phyloP scores from a whole-genome alignment of 2,888 invertebrate genomes.

The Lucinisca nassula region DNA sequence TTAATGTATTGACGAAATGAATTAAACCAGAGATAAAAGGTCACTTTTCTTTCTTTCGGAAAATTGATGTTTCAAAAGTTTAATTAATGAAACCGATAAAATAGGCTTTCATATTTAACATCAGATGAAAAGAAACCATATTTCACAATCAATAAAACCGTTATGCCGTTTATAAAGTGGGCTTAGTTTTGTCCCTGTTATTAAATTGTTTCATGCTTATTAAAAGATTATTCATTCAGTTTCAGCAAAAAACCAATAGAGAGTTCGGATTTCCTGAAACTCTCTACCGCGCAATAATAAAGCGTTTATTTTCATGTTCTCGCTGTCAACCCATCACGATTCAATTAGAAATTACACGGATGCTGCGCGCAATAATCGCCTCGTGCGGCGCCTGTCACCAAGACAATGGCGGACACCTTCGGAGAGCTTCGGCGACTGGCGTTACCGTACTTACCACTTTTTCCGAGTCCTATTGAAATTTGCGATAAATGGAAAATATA shows the following conservation, averaged over 20 bases:
- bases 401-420: conserved; percentile 3
- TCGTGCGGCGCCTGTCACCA: conserved; percentile 9
- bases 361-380: conserved; percentile 15
- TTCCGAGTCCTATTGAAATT: too few relatives aligned
- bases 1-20: background rate
- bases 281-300: background rate
- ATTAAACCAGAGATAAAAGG: background rate
- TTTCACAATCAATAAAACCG: background rate
- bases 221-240: conserved; percentile 9
- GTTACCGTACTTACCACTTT: background rate
- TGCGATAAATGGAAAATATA: too few relatives aligned
- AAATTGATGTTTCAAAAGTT: conserved; percentile 9
- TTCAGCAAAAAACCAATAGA: conserved; percentile 10
- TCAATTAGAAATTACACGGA: conserved; percentile 19
- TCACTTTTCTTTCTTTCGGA: background rate
- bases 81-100: conserved; percentile 9
- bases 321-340: background rate
- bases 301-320: conserved; percentile 17
- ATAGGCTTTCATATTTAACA: conserved; percentile 10
- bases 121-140: conserved; percentile 1
- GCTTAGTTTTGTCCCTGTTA: conserved; percentile 5
- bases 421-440: background rate
- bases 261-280: conserved; percentile 15
- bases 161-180: background rate
- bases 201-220: conserved; percentile 16